Percentiles rank a stretch among this genome's conserved stretches.
These are phyloP conservation scores for Leucophora obtusa DNA, from an alignment of 2,888 invertebrate genomes.

Conservation along the genomic window DNA sequence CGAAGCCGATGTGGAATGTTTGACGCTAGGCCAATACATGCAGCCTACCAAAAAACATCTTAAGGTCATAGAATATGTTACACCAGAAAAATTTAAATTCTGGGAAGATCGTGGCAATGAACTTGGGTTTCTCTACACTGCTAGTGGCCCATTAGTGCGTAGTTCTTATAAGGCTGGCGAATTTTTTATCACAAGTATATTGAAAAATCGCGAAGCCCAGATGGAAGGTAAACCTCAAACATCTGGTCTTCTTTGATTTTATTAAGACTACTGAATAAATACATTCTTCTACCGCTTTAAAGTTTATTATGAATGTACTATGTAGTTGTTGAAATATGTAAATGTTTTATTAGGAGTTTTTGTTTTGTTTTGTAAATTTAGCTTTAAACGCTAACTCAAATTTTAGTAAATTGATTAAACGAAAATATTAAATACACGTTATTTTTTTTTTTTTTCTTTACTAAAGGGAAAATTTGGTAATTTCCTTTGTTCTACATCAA, in stretches of 20 bases:
- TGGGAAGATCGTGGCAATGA: constrained; percentile 91
- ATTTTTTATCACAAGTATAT: constrained; percentile 90
- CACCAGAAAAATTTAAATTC: constrained; percentile 92
- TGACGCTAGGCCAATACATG: constrained; percentile 99
- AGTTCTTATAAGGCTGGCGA: constrained; percentile 99
- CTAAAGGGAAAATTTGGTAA: too few relatives aligned
- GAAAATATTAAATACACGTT: not conserved
- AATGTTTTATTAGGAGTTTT: not conserved
- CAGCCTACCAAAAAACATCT: constrained; percentile 98
- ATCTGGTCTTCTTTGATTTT: not conserved
- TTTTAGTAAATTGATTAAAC: not conserved
- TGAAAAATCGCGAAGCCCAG: constrained; percentile 80
- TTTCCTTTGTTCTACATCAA: too few relatives aligned
- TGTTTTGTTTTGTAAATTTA: too few relatives aligned
- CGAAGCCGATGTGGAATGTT: constrained; percentile 91
- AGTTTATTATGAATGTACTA: not conserved
- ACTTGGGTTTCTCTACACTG: constrained; percentile 96
- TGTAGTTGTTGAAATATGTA: not conserved
- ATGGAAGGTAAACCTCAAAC: not conserved
- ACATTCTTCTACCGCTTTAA: not conserved
- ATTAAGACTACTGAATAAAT: not conserved
- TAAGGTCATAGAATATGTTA: constrained; percentile 96
- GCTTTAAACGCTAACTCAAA: too few relatives aligned
- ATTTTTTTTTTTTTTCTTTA: too few relatives aligned
- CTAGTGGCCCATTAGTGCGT: constrained; percentile 97